Evolutionary conservation across 1,140 invertebrate genomes (phyloP).

Genomic region (Eriocheir sinensis): DNA sequence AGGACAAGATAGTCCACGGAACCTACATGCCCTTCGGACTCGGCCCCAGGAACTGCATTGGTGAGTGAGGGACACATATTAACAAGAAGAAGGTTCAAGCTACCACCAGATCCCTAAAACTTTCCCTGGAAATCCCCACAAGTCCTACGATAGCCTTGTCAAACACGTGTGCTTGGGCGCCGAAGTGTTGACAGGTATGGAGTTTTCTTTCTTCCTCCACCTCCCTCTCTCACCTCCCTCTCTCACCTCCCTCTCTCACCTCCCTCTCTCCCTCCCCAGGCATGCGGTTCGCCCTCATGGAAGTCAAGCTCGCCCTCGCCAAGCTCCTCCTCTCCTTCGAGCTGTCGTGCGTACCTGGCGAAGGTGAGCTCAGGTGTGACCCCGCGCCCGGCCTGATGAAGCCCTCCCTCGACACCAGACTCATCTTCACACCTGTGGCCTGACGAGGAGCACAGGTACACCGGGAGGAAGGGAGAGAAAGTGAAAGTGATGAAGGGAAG

Average conservation of each 20-base stretch:
- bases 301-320: constrained; percentile 86
- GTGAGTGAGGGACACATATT: constrained; percentile 14
- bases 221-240: too few relatives aligned
- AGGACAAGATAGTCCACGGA: constrained; percentile 69
- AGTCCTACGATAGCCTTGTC: neutral
- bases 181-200: neutral
- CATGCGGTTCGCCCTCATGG: constrained; percentile 86
- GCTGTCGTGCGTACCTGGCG: constrained; percentile 41
- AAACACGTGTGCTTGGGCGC: neutral
- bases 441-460: neutral
- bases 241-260: too few relatives aligned
- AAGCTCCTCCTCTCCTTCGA: constrained; percentile 48
- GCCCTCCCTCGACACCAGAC: neutral
- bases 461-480: neutral
- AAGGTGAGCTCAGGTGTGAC: neutral
- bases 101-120: too few relatives aligned
- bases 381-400: neutral
- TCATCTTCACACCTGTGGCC: constrained; percentile 41
- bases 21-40: constrained; percentile 83
- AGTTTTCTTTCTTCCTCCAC: too few relatives aligned
- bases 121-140: too few relatives aligned
- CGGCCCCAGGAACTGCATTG: constrained; percentile 83
- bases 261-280: constrained; percentile 81
- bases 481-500: neutral
- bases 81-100: too few relatives aligned